phyloP scores from a whole-genome alignment of 2,797 vertebrate species.

The Alosa sapidissima region DNA sequence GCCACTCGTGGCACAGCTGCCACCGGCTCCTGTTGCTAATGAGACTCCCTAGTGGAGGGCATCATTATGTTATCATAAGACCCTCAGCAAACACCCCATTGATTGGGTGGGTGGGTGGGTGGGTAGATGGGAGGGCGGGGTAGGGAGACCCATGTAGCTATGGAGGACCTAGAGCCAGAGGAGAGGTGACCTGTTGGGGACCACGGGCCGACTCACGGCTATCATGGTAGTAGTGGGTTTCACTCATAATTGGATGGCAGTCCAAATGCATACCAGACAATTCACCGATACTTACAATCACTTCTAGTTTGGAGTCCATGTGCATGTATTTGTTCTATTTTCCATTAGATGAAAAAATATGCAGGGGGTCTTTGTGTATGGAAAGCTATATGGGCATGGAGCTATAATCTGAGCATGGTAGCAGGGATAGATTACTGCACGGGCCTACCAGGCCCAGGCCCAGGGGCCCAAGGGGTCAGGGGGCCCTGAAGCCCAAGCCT shows the following conservation, averaged over 20 bases:
- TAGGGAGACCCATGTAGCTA: neutral
- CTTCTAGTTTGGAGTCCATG: no score
- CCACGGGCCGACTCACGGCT: neutral
- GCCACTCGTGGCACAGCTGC: neutral
- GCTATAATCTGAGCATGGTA: no score
- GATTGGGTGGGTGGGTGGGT: neutral
- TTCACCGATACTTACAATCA: no score
- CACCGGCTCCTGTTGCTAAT: neutral
- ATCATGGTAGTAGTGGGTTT: neutral
- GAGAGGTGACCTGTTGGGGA: neutral
- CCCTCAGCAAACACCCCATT: neutral
- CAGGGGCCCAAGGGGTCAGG: no score
- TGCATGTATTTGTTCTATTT: no score
- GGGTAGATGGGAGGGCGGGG: neutral
- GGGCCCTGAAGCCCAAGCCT: no score
- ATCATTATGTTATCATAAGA: neutral
- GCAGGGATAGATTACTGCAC: no score
- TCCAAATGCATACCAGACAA: no score
- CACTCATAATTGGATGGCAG: neutral
- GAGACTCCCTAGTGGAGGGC: neutral
- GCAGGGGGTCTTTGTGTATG: no score
- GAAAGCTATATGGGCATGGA: no score
- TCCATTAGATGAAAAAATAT: no score
- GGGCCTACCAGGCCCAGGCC: no score
- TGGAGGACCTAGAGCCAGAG: neutral